phyloP scores from a whole-genome alignment of 1,140 invertebrate genomes.

The Fopius arisanus region DNA sequence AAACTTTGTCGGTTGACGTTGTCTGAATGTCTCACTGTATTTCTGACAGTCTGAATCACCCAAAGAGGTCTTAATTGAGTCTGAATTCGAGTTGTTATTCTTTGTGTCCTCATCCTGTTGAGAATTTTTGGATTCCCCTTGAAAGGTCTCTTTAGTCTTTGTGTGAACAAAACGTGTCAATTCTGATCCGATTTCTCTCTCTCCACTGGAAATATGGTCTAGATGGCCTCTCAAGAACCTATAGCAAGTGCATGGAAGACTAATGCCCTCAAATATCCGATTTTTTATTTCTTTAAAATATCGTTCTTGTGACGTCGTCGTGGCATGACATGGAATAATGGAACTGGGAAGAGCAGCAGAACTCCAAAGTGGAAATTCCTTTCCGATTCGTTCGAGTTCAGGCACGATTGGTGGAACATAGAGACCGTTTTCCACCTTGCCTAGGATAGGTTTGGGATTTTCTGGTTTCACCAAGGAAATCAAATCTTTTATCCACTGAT shows the following conservation, averaged over 20 bases:
- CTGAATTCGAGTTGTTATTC: too few species aligned
- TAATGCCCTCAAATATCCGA: neutral
- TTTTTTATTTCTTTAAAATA: neutral
- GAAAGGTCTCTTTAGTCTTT: neutral
- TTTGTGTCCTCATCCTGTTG: too few species aligned
- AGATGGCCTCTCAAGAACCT: neutral
- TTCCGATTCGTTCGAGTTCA: neutral
- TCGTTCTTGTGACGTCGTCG: neutral
- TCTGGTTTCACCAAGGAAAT: neutral
- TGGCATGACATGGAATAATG: neutral
- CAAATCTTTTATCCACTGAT: neutral
- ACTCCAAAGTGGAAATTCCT: neutral
- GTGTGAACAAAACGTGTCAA: neutral
- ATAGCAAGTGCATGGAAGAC: neutral
- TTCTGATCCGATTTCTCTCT: neutral
- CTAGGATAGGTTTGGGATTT: neutral
- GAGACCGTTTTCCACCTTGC: neutral
- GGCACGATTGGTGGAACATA: neutral
- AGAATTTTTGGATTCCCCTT: too few species aligned
- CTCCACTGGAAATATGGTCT: neutral
- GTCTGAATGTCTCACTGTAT: too few species aligned
- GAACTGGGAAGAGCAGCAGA: neutral
- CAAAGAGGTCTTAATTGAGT: too few species aligned
- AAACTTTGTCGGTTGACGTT: too few species aligned
- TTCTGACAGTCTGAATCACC: too few species aligned